These are phyloP conservation scores for Bombus confusus DNA, from an alignment of 1,140 invertebrate genomes.

Conservation along the genomic window DNA sequence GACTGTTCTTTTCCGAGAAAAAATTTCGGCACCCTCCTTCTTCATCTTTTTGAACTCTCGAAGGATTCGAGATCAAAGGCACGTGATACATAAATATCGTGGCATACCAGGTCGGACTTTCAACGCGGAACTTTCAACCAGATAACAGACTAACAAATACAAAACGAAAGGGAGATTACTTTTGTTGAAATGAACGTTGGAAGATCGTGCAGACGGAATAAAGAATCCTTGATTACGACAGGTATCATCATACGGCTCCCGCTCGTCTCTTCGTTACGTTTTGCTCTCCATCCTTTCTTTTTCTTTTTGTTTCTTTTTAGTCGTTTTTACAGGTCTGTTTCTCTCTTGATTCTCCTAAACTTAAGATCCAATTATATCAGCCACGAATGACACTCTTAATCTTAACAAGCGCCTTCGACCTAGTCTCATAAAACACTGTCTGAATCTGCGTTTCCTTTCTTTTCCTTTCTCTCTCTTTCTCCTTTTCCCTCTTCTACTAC, in stretches of 20 bases:
- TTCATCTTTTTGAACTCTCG: not conserved
- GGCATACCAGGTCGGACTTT: conserved; percentile 4
- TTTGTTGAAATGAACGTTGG: conserved; percentile 37
- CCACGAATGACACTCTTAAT: conserved; percentile 37
- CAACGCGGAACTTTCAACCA: not conserved
- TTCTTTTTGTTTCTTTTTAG: not conserved
- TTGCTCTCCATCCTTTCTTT: not conserved
- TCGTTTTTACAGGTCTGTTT: not conserved
- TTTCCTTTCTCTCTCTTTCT: not conserved
- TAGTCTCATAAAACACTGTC: not conserved
- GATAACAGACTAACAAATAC: not conserved
- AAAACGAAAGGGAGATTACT: not conserved
- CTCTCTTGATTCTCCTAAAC: not conserved
- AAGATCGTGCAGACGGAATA: conserved; percentile 5
- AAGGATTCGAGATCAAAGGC: conserved; percentile 19
- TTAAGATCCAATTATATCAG: not conserved
- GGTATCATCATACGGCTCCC: conserved; percentile 4
- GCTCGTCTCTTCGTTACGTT: not conserved
- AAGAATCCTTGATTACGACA: conserved; percentile 27
- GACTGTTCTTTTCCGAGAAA: not conserved
- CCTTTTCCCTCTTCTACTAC: no score
- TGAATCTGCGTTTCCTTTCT: not conserved
- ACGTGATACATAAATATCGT: conserved; percentile 11
- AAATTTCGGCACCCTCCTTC: not conserved
- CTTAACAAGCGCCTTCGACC: not conserved